These are phyloP conservation scores for Aradus depressus DNA, from an alignment of 2,888 invertebrate genomes.

Conservation along the genomic window DNA sequence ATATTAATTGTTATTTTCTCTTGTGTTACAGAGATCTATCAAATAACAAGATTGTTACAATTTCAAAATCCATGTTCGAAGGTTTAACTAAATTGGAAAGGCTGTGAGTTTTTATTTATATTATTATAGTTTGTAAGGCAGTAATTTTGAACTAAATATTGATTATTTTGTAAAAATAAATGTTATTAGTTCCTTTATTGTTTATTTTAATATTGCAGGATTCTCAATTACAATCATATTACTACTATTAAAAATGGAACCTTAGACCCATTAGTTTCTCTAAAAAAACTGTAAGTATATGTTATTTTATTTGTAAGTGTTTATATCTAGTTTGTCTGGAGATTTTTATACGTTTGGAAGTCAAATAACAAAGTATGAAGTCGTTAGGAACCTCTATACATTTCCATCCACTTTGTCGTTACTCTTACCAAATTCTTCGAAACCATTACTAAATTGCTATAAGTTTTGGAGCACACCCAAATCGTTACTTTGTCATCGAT, in stretches of 20 bases:
- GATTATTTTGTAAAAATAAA: too few relatives aligned
- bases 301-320: neutral
- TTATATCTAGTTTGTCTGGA: neutral
- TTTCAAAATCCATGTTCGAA: slow-evolving; percentile 58
- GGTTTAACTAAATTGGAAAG: slow-evolving; percentile 55
- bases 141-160: slow-evolving; percentile 27
- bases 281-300: slow-evolving; percentile 63
- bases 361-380: too few relatives aligned
- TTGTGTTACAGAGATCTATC: slow-evolving; percentile 44
- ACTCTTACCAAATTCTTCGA: too few relatives aligned
- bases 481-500: too few relatives aligned
- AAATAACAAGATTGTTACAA: slow-evolving; percentile 54
- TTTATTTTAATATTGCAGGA: slow-evolving; percentile 36
- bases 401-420: too few relatives aligned
- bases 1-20: neutral
- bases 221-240: slow-evolving; percentile 60
- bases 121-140: slow-evolving; percentile 22
- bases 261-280: slow-evolving; percentile 53
- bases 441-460: too few relatives aligned
- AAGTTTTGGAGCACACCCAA: too few relatives aligned
- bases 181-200: slow-evolving; percentile 26
- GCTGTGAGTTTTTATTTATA: slow-evolving; percentile 43
- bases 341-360: too few relatives aligned
- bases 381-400: too few relatives aligned
- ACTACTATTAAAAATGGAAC: slow-evolving; percentile 56